Evolutionary conservation across 2,888 invertebrate species (phyloP).

Genomic region (Epirrhoe alternata): DNA sequence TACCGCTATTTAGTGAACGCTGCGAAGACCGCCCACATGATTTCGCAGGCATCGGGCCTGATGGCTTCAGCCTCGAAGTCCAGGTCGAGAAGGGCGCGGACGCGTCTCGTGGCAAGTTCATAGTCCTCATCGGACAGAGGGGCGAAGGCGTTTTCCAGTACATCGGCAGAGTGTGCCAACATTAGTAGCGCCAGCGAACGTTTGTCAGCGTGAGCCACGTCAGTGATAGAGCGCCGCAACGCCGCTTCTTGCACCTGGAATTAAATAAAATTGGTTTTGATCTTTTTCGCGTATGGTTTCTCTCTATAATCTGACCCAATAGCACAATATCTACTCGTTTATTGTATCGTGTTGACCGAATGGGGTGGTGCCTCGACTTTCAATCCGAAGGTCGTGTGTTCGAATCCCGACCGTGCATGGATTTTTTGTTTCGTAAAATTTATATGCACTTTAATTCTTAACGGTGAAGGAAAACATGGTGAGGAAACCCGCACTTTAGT

Average conservation of each 20-base stretch:
- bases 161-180: slow-evolving; percentile 99
- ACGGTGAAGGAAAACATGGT: too few species aligned
- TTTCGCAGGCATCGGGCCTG: slow-evolving; percentile 95
- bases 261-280: not conserved
- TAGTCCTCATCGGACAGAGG: slow-evolving; percentile 99
- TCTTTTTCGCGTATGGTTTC: too few species aligned
- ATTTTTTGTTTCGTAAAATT: too few species aligned
- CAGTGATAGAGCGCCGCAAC: slow-evolving; percentile 97
- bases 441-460: too few species aligned
- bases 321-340: too few species aligned
- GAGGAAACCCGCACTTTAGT: too few species aligned
- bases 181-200: slow-evolving; percentile 96
- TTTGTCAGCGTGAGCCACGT: slow-evolving; percentile 98
- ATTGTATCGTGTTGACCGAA: too few species aligned
- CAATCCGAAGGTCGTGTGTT: too few species aligned
- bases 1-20: slow-evolving; percentile 97
- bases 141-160: slow-evolving; percentile 99
- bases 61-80: slow-evolving; percentile 98
- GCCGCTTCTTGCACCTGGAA: slow-evolving; percentile 97
- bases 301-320: too few species aligned
- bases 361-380: too few species aligned
- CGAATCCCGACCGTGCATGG: too few species aligned
- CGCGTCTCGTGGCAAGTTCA: slow-evolving; percentile 98
- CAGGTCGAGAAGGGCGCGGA: slow-evolving; percentile 97
- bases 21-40: slow-evolving; percentile 99